phyloP scores from a whole-genome alignment of 2,888 invertebrate genomes.

The Drosophila greeni region DNA sequence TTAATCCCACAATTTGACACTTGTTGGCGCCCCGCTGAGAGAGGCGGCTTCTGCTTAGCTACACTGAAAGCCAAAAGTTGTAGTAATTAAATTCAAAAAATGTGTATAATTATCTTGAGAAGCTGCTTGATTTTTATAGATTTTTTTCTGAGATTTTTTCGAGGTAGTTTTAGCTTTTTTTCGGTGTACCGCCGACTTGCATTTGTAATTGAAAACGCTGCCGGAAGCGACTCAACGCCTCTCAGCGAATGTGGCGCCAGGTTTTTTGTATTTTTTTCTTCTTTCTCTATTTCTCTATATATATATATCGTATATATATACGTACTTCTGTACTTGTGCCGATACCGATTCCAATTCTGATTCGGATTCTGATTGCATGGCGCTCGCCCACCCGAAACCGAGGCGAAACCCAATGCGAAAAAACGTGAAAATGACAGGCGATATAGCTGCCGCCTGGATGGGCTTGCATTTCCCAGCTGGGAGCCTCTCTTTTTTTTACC shows the following conservation, averaged over 20 bases:
- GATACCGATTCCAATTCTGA: constrained; percentile 15
- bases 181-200: constrained; percentile 26
- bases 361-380: constrained; percentile 24
- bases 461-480: constrained; percentile 13
- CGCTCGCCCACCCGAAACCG: constrained; percentile 31
- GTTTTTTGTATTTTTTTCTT: constrained; percentile 1
- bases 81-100: neutral
- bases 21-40: constrained; percentile 66
- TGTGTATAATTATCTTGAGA: fast-evolving
- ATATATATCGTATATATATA: neutral
- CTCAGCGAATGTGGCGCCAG: constrained; percentile 48
- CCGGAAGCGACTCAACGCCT: constrained; percentile 59
- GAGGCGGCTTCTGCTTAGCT: constrained; percentile 4
- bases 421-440: constrained; percentile 8
- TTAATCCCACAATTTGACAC: constrained; percentile 61
- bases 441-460: constrained; percentile 2
- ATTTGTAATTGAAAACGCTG: constrained; percentile 62
- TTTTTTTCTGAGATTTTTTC: too few relatives aligned
- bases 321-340: constrained; percentile 3
- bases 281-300: neutral
- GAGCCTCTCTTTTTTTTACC: neutral
- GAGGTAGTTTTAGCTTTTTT: neutral
- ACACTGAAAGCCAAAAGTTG: neutral
- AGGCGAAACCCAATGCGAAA: constrained; percentile 6
- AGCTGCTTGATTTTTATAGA: neutral